A percentile compares a stretch with the other conserved stretches of the same genome.
Conservation (phyloP, 2,888 invertebrate species). For the Seladonia tumulorum region DNA sequence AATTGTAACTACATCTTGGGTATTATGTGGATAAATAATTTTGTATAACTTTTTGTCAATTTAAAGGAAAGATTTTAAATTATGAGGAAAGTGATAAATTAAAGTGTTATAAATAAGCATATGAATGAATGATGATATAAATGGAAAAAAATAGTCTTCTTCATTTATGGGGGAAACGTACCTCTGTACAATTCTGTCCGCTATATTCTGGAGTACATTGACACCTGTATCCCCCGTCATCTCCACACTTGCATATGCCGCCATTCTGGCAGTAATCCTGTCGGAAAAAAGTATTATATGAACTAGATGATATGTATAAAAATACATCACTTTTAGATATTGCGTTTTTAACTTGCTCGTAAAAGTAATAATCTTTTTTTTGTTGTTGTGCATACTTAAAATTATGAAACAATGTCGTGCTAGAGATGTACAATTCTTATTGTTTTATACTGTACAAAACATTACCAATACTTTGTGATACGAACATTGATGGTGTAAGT, state of each 20-base stretch:
- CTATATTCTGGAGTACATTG: conserved; percentile 89
- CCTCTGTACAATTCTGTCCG: conserved; percentile 92
- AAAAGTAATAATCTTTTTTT: too few species aligned
- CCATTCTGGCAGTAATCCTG: conserved; percentile 89
- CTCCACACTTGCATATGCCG: conserved; percentile 89
- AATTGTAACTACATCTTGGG: too few species aligned
- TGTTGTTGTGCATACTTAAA: background rate
- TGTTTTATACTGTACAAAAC: background rate
- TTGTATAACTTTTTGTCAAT: too few species aligned
- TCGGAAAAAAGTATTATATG: conserved; percentile 21
- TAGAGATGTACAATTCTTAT: background rate
- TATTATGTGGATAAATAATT: too few species aligned
- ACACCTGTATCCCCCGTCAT: conserved; percentile 88
- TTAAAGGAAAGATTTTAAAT: background rate
- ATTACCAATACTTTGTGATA: background rate
- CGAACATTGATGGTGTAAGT: background rate
- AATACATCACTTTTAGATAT: background rate
- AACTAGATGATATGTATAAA: background rate
- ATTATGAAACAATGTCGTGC: background rate
- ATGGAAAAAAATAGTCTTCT: background rate
- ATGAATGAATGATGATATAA: background rate
- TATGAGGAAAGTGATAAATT: background rate
- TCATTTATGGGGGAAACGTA: conserved; percentile 77
- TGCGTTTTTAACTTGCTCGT: background rate
- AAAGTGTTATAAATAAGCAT: background rate